Evolutionary conservation across 1,140 invertebrate species (phyloP), one percentile per base, ranked within the genome.

Genomic region (Ctenoplectra terminalis): DNA sequence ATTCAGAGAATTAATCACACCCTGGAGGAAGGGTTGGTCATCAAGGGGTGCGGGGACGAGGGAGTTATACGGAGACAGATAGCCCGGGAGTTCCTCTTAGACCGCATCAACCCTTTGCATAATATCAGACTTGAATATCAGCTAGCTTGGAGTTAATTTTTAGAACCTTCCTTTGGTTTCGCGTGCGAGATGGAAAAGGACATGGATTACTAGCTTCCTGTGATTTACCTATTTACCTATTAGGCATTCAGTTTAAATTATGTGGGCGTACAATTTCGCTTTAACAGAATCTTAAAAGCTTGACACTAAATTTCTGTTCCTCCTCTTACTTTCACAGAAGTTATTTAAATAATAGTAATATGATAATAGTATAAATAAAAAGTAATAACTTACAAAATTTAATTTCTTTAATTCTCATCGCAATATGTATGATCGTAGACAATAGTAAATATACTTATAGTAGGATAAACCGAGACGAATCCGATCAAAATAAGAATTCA

Each of bases 1-100:
- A 66, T 72, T 58, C 61, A 2, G 72, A 67, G 83, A 80, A 86
- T 87, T 86, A 86, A 83, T 87, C 84, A 73, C 73, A 77, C 63
- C 52, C 54, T 56, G 46, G 37, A 34, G 43, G 50, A 71, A 66
- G 70, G 66, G 67, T 70, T 64, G 61, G 60, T 72, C 58, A 78
- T 80, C 67, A 26, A 75, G 79, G 67, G 43, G 82, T 15, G 3
- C 20, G 46, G 52, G 34, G 66, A 37, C 54, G 77, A 20, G 54
- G 40, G 66, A 54, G 60, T 58, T 29, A 56, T 52, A 64, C 66
- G 66, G 52, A 87, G 76, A 86, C 56, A 69, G 81, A 87, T 86
- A 67, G 60, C 66, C 50, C 46, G 67, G 66, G 76, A 63, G 74
- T 71, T 83, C 60, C 60, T 50, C 75, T 83, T 80, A 56, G 75